Percentiles rank a stretch among this genome's conserved stretches.
phyloP scores from a whole-genome alignment of 2,113 vertebrate species.

The Eulacestoma nigropectus region DNA sequence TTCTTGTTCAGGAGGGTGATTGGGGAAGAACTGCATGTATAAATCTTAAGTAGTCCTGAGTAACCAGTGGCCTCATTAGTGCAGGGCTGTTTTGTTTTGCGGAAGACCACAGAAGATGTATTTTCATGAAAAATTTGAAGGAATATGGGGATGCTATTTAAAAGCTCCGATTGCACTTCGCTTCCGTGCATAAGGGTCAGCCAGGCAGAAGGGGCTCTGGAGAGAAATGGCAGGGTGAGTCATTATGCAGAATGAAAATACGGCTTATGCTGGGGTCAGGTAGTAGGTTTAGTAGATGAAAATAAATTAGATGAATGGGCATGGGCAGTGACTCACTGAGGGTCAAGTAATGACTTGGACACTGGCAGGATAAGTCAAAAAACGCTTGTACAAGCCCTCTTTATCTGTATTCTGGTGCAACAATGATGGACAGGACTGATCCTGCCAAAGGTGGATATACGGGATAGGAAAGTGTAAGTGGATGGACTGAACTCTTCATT shows the following conservation, averaged over 20 bases:
- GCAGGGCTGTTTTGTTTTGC: not conserved
- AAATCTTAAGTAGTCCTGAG: not conserved
- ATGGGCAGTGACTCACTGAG: rapidly evolving
- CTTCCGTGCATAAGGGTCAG: not conserved
- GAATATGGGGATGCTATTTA: not conserved
- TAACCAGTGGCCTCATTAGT: not conserved
- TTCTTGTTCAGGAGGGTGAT: not conserved
- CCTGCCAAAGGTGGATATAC: not conserved
- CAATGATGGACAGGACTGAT: not conserved
- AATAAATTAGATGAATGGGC: not conserved
- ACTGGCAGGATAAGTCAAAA: not conserved
- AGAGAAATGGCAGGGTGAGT: not conserved
- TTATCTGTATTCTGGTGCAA: not conserved
- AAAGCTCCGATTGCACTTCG: not conserved
- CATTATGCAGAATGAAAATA: not conserved
- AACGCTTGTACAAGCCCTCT: not conserved
- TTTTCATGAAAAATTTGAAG: not conserved
- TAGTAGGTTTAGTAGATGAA: not conserved
- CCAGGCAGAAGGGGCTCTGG: not conserved
- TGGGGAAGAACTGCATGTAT: not conserved
- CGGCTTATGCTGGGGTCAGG: not conserved
- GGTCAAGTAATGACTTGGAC: not conserved
- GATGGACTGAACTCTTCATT: not conserved
- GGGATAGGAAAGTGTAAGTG: not conserved
- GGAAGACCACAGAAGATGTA: not conserved